Conservation (phyloP, 2,888 invertebrate genomes). For the Conops quadrifasciatus region DNA sequence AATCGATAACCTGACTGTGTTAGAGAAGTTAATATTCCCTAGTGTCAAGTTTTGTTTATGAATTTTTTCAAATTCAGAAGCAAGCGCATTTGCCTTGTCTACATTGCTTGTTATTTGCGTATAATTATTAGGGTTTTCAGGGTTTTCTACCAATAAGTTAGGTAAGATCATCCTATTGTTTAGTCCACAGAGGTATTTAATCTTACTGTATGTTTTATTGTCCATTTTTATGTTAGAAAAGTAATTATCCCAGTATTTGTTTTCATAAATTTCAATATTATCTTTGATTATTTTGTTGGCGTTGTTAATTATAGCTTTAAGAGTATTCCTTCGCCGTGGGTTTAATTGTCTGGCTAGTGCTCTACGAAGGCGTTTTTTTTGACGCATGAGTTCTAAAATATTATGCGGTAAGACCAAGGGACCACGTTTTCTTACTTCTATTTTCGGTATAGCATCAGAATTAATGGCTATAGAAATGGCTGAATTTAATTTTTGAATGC, state of each 20-base stretch:
- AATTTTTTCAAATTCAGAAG: slow-evolving; percentile 2
- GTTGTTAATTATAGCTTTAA: neutral
- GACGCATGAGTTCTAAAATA: neutral
- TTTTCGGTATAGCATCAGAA: neutral
- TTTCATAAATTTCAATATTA: neutral
- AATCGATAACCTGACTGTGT: neutral
- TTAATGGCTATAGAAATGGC: neutral
- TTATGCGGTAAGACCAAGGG: neutral
- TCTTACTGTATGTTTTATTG: neutral
- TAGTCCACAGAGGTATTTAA: neutral
- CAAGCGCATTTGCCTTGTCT: neutral
- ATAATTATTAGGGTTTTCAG: neutral
- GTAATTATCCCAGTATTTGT: neutral
- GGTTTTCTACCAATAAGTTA: neutral
- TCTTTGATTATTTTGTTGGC: neutral
- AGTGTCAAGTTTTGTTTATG: neutral
- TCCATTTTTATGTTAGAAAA: slow-evolving; percentile 8
- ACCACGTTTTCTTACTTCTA: slow-evolving; percentile 1
- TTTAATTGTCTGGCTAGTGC: neutral
- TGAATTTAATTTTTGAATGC: neutral
- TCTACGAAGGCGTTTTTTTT: neutral
- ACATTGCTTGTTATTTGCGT: neutral
- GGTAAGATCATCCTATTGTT: neutral
- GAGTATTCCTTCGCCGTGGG: neutral
- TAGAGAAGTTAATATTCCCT: neutral